phyloP scores from a whole-genome alignment of 2,888 invertebrate species.

The Gastracanthus pulcherrimus region DNA sequence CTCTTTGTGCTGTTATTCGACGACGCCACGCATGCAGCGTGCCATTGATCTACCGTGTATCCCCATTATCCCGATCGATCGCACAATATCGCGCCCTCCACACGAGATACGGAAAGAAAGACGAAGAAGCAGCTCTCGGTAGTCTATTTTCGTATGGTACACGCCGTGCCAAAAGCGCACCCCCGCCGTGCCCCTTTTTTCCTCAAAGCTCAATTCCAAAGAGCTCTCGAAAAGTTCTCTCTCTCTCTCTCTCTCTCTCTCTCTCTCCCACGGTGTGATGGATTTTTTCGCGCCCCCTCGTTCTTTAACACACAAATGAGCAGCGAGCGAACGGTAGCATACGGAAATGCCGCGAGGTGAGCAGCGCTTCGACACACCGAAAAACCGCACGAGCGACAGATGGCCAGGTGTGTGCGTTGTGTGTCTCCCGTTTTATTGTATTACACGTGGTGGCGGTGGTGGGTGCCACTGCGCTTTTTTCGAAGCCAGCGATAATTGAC shows the following conservation, averaged over 20 bases:
- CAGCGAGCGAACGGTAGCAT: slow-evolving; percentile 25
- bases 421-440: slow-evolving; percentile 53
- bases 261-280: too few relatives aligned
- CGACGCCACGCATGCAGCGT: not conserved
- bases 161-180: slow-evolving; percentile 5
- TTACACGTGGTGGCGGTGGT: too few relatives aligned
- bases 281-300: slow-evolving; percentile 26
- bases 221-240: not conserved
- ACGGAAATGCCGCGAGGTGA: not conserved
- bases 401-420: slow-evolving; percentile 58
- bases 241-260: not conserved
- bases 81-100: slow-evolving; percentile 52
- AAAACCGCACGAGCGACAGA: slow-evolving; percentile 60
- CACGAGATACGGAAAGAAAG: not conserved
- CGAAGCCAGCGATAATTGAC: slow-evolving; percentile 27
- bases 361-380: slow-evolving; percentile 54
- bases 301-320: slow-evolving; percentile 18
- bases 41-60: slow-evolving; percentile 34
- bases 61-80: slow-evolving; percentile 40
- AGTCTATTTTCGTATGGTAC: slow-evolving; percentile 18
- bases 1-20: too few relatives aligned
- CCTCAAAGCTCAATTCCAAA: not conserved
- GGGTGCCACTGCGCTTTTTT: slow-evolving; percentile 32
- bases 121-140: not conserved
- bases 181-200: slow-evolving; percentile 19